These are phyloP conservation scores for Coregonus suidteri DNA, from an alignment of 2,797 vertebrate genomes.

Conservation along the genomic window DNA sequence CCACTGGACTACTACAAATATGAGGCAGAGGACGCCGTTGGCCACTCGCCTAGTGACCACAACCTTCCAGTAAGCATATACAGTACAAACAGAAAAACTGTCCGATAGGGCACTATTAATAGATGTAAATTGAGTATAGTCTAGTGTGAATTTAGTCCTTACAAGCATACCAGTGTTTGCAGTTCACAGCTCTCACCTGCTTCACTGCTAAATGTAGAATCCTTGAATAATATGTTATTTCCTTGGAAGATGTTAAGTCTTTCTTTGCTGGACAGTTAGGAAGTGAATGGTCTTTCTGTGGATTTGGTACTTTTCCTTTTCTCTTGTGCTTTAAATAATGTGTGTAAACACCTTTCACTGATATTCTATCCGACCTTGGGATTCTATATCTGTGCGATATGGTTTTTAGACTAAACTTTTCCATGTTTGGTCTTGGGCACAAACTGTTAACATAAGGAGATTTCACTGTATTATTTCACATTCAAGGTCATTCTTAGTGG, in stretches of 20 bases:
- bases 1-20: slow-evolving; percentile 84
- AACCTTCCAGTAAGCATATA: slow-evolving; percentile 76
- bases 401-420: neutral
- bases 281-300: neutral
- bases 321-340: neutral
- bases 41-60: slow-evolving; percentile 70
- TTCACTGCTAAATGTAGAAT: too few relatives aligned
- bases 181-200: too few relatives aligned
- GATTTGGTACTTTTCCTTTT: neutral
- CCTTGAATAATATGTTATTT: too few relatives aligned
- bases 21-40: slow-evolving; percentile 77
- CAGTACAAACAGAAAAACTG: neutral
- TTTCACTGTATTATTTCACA: neutral
- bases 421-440: neutral
- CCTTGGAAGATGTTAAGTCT: too few relatives aligned
- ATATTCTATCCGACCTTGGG: neutral
- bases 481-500: neutral
- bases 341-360: neutral
- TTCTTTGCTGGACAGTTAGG: too few relatives aligned
- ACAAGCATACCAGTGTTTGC: too few relatives aligned
- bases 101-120: too few relatives aligned
- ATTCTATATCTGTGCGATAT: neutral
- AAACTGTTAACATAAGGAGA: neutral
- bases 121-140: too few relatives aligned
- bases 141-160: too few relatives aligned